phyloP scores from a whole-genome alignment of 2,113 vertebrate species.

The Anarhynchus alexandrinus region DNA sequence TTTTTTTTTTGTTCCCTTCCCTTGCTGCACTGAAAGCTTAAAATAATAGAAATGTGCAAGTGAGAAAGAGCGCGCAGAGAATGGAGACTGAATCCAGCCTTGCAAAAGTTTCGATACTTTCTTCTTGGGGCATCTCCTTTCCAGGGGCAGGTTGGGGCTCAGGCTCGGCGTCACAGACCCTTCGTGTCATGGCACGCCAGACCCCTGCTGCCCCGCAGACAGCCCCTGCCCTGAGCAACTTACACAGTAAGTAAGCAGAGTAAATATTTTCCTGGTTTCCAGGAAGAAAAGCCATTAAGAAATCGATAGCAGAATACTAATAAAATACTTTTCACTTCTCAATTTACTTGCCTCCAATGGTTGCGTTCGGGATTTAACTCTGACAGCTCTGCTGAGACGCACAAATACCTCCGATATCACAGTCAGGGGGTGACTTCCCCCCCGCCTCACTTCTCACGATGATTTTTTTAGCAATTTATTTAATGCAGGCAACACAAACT shows the following conservation, averaged over 20 bases:
- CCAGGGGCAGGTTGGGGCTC: not conserved
- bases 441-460: not conserved
- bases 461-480: not conserved
- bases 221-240: not conserved
- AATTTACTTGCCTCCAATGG: not conserved
- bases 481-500: not conserved
- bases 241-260: not conserved
- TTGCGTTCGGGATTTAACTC: not conserved
- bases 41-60: not conserved
- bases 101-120: rapidly evolving
- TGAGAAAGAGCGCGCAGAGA: rapidly evolving
- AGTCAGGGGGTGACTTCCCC: not conserved
- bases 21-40: not conserved
- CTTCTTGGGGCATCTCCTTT: not conserved
- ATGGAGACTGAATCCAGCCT: not conserved
- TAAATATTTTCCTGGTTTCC: conserved; percentile 40
- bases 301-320: conserved; percentile 52
- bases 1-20: not conserved
- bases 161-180: not conserved
- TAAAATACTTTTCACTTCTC: conserved; percentile 28
- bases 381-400: not conserved
- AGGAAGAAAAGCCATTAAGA: conserved; percentile 62
- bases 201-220: not conserved
- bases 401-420: not conserved
- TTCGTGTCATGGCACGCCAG: rapidly evolving